Percentiles rank a stretch among this genome's conserved stretches.
Evolutionary conservation across 1,140 invertebrate genomes (phyloP).

Genomic region (Drosophila kepulauana): DNA sequence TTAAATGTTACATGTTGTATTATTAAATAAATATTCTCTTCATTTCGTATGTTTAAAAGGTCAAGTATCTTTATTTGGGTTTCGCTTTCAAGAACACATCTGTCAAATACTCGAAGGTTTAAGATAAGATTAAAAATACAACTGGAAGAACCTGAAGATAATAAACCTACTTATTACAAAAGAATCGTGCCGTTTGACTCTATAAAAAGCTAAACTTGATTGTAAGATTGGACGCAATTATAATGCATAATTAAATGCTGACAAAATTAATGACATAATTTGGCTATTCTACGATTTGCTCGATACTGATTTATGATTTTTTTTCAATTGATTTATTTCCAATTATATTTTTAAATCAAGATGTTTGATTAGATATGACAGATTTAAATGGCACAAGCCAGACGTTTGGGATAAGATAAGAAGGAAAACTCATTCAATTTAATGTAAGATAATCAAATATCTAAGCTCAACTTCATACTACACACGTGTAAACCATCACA

Average conservation of each 20-base stretch:
- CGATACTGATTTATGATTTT: background rate
- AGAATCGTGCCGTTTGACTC: too few species aligned
- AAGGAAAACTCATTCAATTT: background rate
- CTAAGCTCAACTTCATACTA: too few species aligned
- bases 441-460: background rate
- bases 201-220: too few species aligned
- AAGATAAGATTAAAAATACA: background rate
- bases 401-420: background rate
- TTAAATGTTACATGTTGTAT: too few species aligned
- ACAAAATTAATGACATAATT: background rate
- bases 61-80: background rate
- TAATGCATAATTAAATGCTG: background rate
- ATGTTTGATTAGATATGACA: background rate
- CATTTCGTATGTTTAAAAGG: background rate
- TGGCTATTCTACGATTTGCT: background rate
- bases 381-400: background rate
- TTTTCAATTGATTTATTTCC: background rate
- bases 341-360: background rate
- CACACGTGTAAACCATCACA: too few species aligned
- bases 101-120: background rate
- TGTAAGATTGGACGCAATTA: too few species aligned
- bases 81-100: background rate
- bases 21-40: background rate
- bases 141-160: too few species aligned
- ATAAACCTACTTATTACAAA: background rate